Evolutionary conservation across 2,797 vertebrate genomes (phyloP).

Genomic region (Pelobates cultripes): DNA sequence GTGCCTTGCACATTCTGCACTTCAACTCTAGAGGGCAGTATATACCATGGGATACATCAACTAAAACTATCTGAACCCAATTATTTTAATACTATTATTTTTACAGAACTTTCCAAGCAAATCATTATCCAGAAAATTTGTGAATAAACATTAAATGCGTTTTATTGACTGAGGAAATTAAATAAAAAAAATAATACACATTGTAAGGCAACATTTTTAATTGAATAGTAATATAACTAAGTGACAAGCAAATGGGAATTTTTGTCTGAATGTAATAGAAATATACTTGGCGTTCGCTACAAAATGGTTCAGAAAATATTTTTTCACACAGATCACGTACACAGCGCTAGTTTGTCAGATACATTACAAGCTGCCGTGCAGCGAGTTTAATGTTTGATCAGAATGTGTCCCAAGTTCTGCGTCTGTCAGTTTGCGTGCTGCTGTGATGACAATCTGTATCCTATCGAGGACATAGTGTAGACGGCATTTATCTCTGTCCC

Average conservation of each 20-base stretch:
- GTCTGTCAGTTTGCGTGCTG: background rate
- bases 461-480: background rate
- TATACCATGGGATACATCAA: background rate
- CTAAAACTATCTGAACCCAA: too few relatives aligned
- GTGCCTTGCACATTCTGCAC: background rate
- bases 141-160: background rate
- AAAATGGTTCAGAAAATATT: background rate
- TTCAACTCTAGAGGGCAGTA: constrained; percentile 4
- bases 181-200: background rate
- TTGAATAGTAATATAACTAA: background rate
- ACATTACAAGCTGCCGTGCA: background rate
- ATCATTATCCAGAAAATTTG: background rate
- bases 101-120: background rate
- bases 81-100: too few relatives aligned
- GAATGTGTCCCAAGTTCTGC: background rate
- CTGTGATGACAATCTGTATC: constrained; percentile 11
- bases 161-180: background rate
- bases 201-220: background rate
- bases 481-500: background rate
- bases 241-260: background rate
- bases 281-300: background rate
- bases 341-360: background rate
- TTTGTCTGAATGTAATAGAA: background rate
- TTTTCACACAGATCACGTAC: background rate
- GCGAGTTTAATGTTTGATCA: background rate